Evolutionary conservation across 2,113 vertebrate genomes (phyloP).

Genomic region (Tragelaphus imberbis): DNA sequence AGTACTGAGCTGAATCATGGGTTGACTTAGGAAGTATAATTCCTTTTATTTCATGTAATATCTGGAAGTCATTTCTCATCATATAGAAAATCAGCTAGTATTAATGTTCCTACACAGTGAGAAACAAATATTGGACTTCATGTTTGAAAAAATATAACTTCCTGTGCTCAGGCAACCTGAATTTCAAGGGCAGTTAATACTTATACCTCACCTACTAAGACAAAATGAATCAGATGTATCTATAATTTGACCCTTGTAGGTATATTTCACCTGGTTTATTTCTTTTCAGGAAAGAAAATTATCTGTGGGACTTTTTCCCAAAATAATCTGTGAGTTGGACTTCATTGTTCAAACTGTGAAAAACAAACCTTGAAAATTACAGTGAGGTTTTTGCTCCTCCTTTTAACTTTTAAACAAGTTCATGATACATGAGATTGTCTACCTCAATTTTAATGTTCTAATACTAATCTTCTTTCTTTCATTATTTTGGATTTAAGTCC

Average conservation of each 20-base stretch:
- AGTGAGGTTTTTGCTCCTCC: conserved; percentile 5
- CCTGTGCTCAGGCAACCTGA: background rate
- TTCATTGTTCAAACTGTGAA: background rate
- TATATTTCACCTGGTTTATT: background rate
- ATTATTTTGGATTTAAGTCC: conserved; percentile 49
- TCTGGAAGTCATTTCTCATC: conserved; percentile 22
- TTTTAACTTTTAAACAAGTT: conserved; percentile 2
- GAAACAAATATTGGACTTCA: conserved; percentile 36
- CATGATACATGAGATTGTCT: conserved; percentile 9
- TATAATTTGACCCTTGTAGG: background rate
- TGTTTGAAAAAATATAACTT: background rate
- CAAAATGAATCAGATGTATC: background rate
- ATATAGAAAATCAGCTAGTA: background rate
- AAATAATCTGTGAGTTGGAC: background rate
- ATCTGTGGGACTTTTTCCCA: background rate
- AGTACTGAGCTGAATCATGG: background rate
- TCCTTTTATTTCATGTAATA: background rate
- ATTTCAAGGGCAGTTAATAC: background rate
- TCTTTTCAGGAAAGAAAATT: background rate
- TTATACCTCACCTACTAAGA: background rate
- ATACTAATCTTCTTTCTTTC: conserved; percentile 53
- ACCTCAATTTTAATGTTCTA: conserved; percentile 31
- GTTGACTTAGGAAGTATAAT: background rate
- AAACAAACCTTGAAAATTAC: conserved; percentile 16
- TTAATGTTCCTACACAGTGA: background rate